phyloP scores from a whole-genome alignment of 2,888 invertebrate species.

The Tridacna gigas region DNA sequence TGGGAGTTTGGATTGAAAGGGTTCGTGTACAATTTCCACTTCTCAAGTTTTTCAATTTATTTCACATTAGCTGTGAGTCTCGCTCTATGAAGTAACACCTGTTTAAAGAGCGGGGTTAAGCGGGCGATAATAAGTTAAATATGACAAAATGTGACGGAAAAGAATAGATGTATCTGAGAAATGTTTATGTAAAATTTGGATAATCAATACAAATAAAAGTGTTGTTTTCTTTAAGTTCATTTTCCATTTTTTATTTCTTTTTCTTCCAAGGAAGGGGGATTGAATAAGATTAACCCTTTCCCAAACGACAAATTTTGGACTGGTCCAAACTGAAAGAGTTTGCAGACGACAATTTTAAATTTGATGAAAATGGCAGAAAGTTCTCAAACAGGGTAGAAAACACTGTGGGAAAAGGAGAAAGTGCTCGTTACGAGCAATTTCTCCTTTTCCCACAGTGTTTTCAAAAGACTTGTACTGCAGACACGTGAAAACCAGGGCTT shows the following conservation, averaged over 20 bases:
- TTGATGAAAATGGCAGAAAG: too few relatives aligned
- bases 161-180: too few relatives aligned
- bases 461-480: background rate
- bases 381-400: too few relatives aligned
- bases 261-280: too few relatives aligned
- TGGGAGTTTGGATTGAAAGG: background rate
- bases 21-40: constrained; percentile 31
- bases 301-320: too few relatives aligned
- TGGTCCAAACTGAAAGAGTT: too few relatives aligned
- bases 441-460: constrained; percentile 11
- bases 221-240: too few relatives aligned
- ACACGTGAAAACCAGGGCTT: background rate
- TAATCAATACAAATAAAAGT: too few relatives aligned
- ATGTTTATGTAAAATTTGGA: too few relatives aligned
- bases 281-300: too few relatives aligned
- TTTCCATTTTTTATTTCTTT: background rate
- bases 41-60: constrained; percentile 48
- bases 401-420: too few relatives aligned
- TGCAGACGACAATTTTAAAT: too few relatives aligned
- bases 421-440: constrained; percentile 9
- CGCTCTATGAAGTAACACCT: constrained; percentile 19
- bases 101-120: constrained; percentile 10
- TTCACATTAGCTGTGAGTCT: constrained; percentile 32
- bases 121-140: constrained; percentile 28
- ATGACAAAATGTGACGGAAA: background rate